Conservation (phyloP, 2,888 invertebrate species). For the Scrobipalpa atriplicella region DNA sequence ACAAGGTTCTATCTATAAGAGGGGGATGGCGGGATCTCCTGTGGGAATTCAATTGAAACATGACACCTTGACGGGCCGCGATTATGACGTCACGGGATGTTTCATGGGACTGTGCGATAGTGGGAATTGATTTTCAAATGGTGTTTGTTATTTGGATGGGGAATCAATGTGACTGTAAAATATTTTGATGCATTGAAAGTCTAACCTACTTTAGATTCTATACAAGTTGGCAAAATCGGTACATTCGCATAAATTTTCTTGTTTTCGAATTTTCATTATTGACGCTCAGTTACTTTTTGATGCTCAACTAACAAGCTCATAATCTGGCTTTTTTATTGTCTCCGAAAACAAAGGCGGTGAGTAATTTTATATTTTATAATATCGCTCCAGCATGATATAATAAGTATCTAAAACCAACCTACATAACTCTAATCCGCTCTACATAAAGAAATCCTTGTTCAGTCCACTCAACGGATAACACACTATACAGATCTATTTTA, state of each 20-base stretch:
- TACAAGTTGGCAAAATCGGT: no score
- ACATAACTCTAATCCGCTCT: neutral
- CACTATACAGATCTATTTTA: neutral
- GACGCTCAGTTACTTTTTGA: no score
- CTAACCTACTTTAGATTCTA: no score
- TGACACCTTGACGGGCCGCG: conserved; percentile 4
- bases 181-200: no score
- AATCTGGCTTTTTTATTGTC: no score
- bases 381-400: no score
- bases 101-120: neutral
- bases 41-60: conserved; percentile 10
- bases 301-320: no score
- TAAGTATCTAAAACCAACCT: neutral
- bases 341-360: no score
- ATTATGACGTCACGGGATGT: neutral
- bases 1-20: neutral
- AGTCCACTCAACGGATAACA: neutral
- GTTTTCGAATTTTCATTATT: no score
- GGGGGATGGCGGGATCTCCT: neutral
- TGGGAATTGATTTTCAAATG: neutral
- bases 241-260: no score
- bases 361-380: no score
- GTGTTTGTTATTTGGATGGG: no score
- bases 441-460: neutral
- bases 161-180: neutral